Evolutionary conservation across 1,140 invertebrate genomes (phyloP).

Genomic region (Hylaeus anthracinus): DNA sequence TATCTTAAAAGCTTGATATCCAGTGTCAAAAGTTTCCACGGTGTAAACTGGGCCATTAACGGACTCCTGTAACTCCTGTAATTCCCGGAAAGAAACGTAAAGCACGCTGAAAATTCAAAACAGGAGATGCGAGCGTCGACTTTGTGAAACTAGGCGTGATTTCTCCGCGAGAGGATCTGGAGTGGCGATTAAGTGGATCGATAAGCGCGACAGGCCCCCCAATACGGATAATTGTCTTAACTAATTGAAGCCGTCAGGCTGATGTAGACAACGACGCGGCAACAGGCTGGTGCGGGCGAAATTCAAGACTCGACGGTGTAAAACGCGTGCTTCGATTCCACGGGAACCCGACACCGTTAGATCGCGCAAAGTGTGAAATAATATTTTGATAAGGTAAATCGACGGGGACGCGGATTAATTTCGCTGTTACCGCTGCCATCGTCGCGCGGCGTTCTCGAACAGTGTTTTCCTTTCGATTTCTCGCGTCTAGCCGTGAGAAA

Average conservation of each 20-base stretch:
- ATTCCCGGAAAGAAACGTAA: too few relatives aligned
- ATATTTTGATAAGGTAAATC: constrained; percentile 18
- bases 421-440: background rate
- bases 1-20: too few relatives aligned
- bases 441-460: background rate
- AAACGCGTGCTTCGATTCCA: background rate
- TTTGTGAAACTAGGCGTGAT: background rate
- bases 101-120: background rate
- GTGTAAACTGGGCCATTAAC: too few relatives aligned
- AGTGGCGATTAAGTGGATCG: background rate
- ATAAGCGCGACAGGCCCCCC: constrained; percentile 11
- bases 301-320: background rate
- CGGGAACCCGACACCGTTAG: background rate
- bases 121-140: background rate
- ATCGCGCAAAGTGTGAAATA: constrained; percentile 8
- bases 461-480: background rate
- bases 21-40: too few relatives aligned
- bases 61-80: too few relatives aligned
- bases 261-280: background rate
- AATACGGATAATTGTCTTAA: constrained; percentile 25
- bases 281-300: constrained; percentile 13
- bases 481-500: too few relatives aligned
- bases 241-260: constrained; percentile 18
- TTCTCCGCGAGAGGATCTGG: background rate
- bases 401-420: constrained; percentile 9